Evolutionary conservation across 2,888 invertebrate species (phyloP).

Genomic region (Ophraella communa): DNA sequence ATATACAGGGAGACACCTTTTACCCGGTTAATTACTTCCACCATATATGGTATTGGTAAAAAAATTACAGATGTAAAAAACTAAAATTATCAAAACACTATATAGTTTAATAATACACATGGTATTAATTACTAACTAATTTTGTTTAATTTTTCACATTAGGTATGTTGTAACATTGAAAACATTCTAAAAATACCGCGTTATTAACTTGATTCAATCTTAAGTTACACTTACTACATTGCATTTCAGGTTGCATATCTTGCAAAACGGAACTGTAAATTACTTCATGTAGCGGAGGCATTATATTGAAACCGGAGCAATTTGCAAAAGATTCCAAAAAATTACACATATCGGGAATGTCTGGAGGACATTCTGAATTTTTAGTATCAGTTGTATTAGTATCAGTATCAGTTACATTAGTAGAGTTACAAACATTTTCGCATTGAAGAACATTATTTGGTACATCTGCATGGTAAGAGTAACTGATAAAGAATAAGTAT

Average conservation of each 20-base stretch:
- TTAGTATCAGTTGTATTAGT: background rate
- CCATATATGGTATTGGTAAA: too few species aligned
- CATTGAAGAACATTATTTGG: background rate
- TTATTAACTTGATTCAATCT: background rate
- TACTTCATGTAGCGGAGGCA: background rate
- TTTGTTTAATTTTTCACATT: too few species aligned
- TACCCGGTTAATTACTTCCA: too few species aligned
- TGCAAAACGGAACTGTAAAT: background rate
- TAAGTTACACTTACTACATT: background rate
- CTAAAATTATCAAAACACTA: too few species aligned
- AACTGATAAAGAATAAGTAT: too few species aligned
- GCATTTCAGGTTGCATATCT: background rate
- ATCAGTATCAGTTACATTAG: background rate
- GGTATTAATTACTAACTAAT: too few species aligned
- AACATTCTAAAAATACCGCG: background rate
- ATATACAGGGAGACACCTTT: too few species aligned
- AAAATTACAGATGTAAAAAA: too few species aligned
- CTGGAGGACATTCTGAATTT: background rate
- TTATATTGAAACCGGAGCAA: background rate
- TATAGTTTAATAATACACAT: too few species aligned
- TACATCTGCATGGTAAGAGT: too few species aligned
- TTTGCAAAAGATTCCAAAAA: background rate
- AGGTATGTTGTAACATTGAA: background rate
- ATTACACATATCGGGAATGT: background rate
- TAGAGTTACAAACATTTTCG: too few species aligned